These are phyloP conservation scores for Alviniconcha marisindica DNA, from an alignment of 1,140 invertebrate species.

Conservation along the genomic window DNA sequence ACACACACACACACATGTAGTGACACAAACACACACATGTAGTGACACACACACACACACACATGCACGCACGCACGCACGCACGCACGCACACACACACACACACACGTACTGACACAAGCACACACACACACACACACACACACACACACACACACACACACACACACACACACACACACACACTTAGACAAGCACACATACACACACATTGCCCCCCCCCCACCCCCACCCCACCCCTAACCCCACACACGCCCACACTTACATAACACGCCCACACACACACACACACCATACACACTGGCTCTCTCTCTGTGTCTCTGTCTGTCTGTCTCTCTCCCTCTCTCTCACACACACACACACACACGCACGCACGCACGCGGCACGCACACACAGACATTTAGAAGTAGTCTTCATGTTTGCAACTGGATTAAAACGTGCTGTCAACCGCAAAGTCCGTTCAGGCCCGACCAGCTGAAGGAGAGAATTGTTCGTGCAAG, in stretches of 20 bases:
- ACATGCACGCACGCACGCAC: slow-evolving; percentile 19
- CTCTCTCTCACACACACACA: no score
- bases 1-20: not conserved
- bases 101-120: slow-evolving; percentile 21
- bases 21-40: not conserved
- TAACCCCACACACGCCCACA: not conserved
- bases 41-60: slow-evolving; percentile 3
- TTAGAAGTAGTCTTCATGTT: no score
- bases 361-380: no score
- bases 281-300: not conserved
- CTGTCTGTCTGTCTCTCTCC: no score
- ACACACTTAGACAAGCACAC: slow-evolving; percentile 9
- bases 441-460: no score
- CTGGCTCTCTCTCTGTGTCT: not conserved
- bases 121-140: slow-evolving; percentile 18
- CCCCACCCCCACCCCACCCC: not conserved
- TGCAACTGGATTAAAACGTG: no score
- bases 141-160: not conserved
- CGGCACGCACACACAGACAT: no score
- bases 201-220: not conserved
- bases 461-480: no score
- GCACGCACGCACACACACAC: slow-evolving; percentile 13
- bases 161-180: not conserved
- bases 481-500: no score
- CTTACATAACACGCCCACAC: not conserved